Evolutionary conservation across 2,888 invertebrate genomes (phyloP), one percentile per base, ranked within the genome.

Genomic region (Synergus umbraculus): DNA sequence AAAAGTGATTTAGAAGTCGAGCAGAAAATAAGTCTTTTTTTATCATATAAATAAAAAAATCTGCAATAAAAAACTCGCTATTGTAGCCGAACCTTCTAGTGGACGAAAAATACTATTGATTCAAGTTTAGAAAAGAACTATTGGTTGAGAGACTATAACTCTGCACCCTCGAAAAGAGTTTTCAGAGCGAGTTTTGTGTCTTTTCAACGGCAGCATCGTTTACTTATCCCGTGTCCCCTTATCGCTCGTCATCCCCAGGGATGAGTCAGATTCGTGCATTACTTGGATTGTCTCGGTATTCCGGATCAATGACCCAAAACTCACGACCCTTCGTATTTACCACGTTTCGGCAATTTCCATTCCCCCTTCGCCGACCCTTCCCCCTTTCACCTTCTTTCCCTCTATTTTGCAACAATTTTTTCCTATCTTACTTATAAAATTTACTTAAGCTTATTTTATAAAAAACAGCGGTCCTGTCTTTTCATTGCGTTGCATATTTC

Each of bases 281-380:
- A 78, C 83, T 80, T 58, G 46, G 54, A 29, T 78, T 77, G 80
- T 78, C 65, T 81, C 79, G 81, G 77, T 79, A 81, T 82, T 82
- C 83, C 65, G 78, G 83, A 83, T 82, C 83, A 83, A 83, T 82
- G 83, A 81, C 82, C 81, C 79, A 82, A 78, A 82, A 82, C 80
- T 79, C 54, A 13, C 83, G 81, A 83, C 82, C 83, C 82, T 82
- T 83, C 81, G 22, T 82, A 83, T 83, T 82, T 81, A 78, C 78
- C 81, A 80, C 83, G 80, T 83, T 81, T 80, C 80, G 80, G 63
- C 81, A 78, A 80, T 79, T 79, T 80, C 76, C 76, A 73, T 80
- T 79, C 81, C 73, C 79, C 79, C 29, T 29, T 29, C 29, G 2
- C 3, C 29, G 29, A 29, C 29, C 29, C 3, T 3, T 77, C 77